Evolutionary conservation across 2,113 vertebrate species (phyloP).

Genomic region (Rhineura floridana): DNA sequence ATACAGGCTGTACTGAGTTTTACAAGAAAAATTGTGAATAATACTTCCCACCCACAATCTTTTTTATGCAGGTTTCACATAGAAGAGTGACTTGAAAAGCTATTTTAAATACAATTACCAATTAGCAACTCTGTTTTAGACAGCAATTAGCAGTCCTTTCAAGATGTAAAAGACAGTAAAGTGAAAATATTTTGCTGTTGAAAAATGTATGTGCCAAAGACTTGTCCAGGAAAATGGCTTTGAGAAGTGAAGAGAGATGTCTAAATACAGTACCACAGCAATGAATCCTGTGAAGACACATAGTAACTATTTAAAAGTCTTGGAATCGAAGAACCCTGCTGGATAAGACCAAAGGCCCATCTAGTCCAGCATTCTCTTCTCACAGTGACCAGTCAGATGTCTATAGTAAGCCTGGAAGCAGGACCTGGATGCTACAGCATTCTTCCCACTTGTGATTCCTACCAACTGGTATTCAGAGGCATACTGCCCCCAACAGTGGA

Average conservation of each 20-base stretch:
- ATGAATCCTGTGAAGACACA: not conserved
- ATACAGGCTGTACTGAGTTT: rapidly evolving
- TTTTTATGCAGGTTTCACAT: constrained; percentile 15
- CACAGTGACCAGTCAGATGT: too few species aligned
- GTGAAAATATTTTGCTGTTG: constrained; percentile 1
- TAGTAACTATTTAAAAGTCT: not conserved
- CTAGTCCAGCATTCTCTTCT: too few species aligned
- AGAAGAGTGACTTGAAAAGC: not conserved
- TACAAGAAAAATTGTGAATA: constrained; percentile 2
- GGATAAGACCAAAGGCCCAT: not conserved
- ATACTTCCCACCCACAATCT: not conserved
- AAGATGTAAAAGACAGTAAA: not conserved
- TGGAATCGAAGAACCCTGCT: not conserved
- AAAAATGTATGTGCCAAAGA: not conserved
- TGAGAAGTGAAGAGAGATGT: not conserved
- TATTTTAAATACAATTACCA: not conserved
- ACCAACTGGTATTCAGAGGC: too few species aligned
- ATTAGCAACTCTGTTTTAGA: not conserved
- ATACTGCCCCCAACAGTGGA: too few species aligned
- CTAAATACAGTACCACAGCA: not conserved
- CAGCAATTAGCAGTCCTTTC: not conserved
- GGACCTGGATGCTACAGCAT: too few species aligned
- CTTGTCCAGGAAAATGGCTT: not conserved
- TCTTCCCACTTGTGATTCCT: too few species aligned
- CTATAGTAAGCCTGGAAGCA: too few species aligned